phyloP scores from a whole-genome alignment of 2,888 invertebrate species.

The Electrophaes corylata region DNA sequence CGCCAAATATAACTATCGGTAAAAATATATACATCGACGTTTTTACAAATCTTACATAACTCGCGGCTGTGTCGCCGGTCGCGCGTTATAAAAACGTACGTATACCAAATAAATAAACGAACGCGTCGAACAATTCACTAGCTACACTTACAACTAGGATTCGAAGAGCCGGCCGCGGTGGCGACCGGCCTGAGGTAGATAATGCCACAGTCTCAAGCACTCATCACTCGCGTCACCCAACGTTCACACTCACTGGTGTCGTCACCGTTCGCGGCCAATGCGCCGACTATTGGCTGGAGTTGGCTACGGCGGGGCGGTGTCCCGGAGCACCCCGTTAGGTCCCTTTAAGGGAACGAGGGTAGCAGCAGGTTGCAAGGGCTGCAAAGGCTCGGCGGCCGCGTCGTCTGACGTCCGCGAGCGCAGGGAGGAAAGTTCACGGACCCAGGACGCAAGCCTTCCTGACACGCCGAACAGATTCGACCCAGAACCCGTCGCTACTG shows the following conservation, averaged over 20 bases:
- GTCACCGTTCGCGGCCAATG: constrained; percentile 24
- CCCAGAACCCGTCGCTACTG: constrained; percentile 76
- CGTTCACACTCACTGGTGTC: background rate
- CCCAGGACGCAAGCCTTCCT: constrained; percentile 79
- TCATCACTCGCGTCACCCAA: background rate
- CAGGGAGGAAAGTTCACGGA: constrained; percentile 77
- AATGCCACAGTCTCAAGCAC: constrained; percentile 29
- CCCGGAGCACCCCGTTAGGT: constrained; percentile 62
- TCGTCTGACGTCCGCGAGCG: constrained; percentile 69
- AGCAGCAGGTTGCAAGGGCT: constrained; percentile 45
- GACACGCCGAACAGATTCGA: constrained; percentile 81
- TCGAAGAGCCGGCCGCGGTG: constrained; percentile 68
- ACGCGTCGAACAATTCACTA: constrained; percentile 66
- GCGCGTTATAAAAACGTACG: constrained; percentile 40
- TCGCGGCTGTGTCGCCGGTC: constrained; percentile 20
- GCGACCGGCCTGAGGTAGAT: constrained; percentile 68
- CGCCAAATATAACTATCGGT: constrained; percentile 38
- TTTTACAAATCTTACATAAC: constrained; percentile 29
- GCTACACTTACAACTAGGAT: constrained; percentile 75
- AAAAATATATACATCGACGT: constrained; percentile 43
- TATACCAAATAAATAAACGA: constrained; percentile 59
- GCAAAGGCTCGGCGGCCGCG: constrained; percentile 64
- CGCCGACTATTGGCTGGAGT: constrained; percentile 14
- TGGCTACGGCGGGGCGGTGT: constrained; percentile 40
- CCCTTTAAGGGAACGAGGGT: constrained; percentile 38